Conservation (phyloP, 2,113 vertebrate genomes). For the Engraulis encrasicolus region DNA sequence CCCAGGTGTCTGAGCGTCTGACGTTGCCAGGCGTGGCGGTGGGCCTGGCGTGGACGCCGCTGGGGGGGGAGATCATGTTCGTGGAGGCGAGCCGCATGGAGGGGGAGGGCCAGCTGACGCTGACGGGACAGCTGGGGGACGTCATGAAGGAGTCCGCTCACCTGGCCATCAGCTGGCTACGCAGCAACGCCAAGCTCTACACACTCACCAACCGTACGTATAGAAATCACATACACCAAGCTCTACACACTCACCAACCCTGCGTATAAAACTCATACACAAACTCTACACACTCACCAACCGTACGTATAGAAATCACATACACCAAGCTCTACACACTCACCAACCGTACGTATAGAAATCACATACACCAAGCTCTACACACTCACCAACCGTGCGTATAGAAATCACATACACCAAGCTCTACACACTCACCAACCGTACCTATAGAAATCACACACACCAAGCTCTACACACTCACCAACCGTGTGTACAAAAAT, state of each 20-base stretch:
- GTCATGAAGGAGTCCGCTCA: constrained; percentile 98
- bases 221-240: constrained; percentile 67
- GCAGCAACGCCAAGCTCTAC: constrained; percentile 90
- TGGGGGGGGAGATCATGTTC: constrained; percentile 97
- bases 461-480: no score
- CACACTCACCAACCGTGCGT: neutral
- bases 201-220: constrained; percentile 85
- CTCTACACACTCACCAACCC: constrained; percentile 70
- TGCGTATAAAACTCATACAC: neutral
- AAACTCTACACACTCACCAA: neutral
- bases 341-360: neutral
- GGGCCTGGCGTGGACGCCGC: constrained; percentile 92
- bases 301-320: neutral
- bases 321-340: neutral
- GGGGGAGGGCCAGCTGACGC: constrained; percentile 91
- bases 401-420: constrained; percentile 85
- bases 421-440: constrained; percentile 86
- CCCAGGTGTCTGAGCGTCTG: constrained; percentile 89
- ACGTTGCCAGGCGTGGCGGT: constrained; percentile 93
- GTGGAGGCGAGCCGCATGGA: constrained; percentile 97
- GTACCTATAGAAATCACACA: constrained; percentile 60
- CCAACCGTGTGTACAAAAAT: no score
- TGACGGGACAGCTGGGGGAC: constrained; percentile 93
- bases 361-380: neutral
- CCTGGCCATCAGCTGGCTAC: constrained; percentile 95